Conservation (phyloP, 2,888 invertebrate species). For the Odontocolon sp. region DNA sequence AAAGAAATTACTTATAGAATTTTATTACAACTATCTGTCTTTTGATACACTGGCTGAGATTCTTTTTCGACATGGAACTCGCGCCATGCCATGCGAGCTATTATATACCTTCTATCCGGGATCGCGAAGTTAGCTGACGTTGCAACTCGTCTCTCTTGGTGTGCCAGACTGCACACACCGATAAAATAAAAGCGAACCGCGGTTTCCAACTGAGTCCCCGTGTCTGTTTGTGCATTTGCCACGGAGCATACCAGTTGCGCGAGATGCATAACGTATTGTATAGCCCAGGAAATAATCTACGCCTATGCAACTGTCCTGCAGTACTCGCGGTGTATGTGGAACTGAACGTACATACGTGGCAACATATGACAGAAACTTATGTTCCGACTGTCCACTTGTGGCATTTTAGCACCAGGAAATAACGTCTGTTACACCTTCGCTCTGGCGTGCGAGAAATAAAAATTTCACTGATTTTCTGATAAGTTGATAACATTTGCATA, state of each 20-base stretch:
- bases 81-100: constrained; percentile 11
- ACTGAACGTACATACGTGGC: neutral
- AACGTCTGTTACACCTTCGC: constrained; percentile 37
- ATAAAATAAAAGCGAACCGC: constrained; percentile 38
- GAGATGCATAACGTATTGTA: constrained; percentile 34
- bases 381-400: constrained; percentile 3
- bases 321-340: neutral
- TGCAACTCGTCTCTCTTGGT: constrained; percentile 39
- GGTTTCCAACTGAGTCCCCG: constrained; percentile 7
- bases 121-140: constrained; percentile 43
- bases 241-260: constrained; percentile 14
- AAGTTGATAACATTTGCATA: too few relatives aligned
- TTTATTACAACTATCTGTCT: constrained; percentile 6
- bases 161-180: constrained; percentile 6
- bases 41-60: constrained; percentile 1
- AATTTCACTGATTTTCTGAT: too few relatives aligned
- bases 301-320: constrained; percentile 26
- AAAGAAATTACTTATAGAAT: too few relatives aligned
- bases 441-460: too few relatives aligned
- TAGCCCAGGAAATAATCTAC: constrained; percentile 22
- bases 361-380: constrained; percentile 10
- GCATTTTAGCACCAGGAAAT: constrained; percentile 38
- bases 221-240: constrained; percentile 1
- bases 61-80: constrained; percentile 9
- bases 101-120: constrained; percentile 41